Base-by-base conservation (phyloP, 2,888 invertebrate genomes). In the Lycia hirtaria region DNA sequence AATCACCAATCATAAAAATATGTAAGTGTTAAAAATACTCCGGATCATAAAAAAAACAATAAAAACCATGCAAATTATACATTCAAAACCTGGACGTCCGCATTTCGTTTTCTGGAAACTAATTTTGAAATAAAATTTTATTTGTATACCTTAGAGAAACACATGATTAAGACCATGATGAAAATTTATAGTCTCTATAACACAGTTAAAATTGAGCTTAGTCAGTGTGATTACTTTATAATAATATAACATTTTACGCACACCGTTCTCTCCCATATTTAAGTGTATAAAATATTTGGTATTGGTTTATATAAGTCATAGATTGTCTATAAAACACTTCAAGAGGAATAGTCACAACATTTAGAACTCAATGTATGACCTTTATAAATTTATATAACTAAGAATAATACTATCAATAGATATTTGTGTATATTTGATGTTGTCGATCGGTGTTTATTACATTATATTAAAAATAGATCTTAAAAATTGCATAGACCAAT, bases 371-470 rank as follows among this genome's bases (percentile, higher is more conserved):
- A 41, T 62, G 60, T 53, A 66, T 60, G 62, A 56, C 17, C 58
- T 66, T 60, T 51, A 61, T 62, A 67, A 32, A 56, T 47, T 26
- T 56, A 33, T 53, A 52, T 41, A 41, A 24, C 17, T 58, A 58
- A 38, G 20, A 43, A 41, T 51, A 45, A 49, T 43, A 75, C 65
- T 74, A 75, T 64, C 74, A 75, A 79, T 78, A 80, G 75, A 72
- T 79, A 73, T 76, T 68, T 78, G 68, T 76, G 75, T 57, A 52
- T 76, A 76, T 73, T 87, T 75, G 83, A 65, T 88, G 88, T 88
- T 82, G 87, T 88, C 75, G 61, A 75, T 85, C 81, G 83, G 74
- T 86, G 86, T 87, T 81, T 76, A 47, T 19, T 76, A 78, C 69
- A 79, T 62, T 73, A 77, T 71, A 79, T 62, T 73, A 57, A 24